Evolutionary conservation across 2,888 invertebrate species (phyloP).

Genomic region (Miltochrista miniata): DNA sequence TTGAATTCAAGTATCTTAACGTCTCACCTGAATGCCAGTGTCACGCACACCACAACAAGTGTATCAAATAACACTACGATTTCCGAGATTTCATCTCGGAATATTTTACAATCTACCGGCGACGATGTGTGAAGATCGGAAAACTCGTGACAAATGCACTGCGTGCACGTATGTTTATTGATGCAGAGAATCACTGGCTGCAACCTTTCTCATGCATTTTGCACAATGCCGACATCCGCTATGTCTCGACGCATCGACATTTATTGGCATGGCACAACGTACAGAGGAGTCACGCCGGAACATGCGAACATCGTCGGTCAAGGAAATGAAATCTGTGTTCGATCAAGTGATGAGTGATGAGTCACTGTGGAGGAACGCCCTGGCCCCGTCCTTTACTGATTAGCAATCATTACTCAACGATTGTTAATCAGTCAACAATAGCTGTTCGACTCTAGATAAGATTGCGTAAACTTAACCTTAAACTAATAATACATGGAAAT

Average conservation of each 20-base stretch:
- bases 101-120: conserved; percentile 10
- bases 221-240: conserved; percentile 42
- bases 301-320: conserved; percentile 36
- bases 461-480: conserved; percentile 45
- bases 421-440: conserved; percentile 60
- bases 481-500: no score
- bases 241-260: conserved; percentile 28
- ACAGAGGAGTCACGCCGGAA: conserved; percentile 54
- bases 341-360: conserved; percentile 62
- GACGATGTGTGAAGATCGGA: conserved; percentile 19
- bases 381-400: conserved; percentile 67
- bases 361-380: conserved; percentile 71
- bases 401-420: conserved; percentile 72
- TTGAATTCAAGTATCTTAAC: conserved; percentile 62
- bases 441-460: conserved; percentile 47
- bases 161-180: conserved; percentile 21
- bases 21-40: conserved; percentile 76
- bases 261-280: conserved; percentile 29
- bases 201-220: conserved; percentile 44
- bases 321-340: conserved; percentile 46
- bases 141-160: conserved; percentile 12
- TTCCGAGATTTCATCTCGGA: conserved; percentile 35
- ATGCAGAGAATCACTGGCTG: conserved; percentile 20
- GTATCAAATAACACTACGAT: conserved; percentile 40
- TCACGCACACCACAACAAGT: conserved; percentile 47